phyloP scores from a whole-genome alignment of 2,113 vertebrate species.

The Anseranas semipalmata region DNA sequence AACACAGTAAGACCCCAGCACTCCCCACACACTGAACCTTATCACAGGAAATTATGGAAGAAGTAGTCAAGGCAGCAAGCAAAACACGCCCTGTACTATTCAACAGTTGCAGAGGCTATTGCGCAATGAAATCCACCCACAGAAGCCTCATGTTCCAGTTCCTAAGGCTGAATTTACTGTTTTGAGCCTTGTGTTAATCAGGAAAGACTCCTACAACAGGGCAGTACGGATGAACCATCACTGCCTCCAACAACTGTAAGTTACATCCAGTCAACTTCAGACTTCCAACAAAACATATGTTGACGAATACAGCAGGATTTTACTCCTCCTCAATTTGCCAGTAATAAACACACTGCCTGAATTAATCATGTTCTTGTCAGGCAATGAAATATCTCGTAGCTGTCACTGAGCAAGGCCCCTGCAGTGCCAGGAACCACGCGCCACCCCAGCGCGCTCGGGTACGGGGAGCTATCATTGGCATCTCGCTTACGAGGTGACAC shows the following conservation, averaged over 20 bases:
- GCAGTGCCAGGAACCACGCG: neutral
- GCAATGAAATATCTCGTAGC: neutral
- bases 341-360: slow-evolving; percentile 12
- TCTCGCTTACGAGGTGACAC: neutral
- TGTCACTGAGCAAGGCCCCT: neutral
- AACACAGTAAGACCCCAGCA: neutral
- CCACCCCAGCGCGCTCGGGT: neutral
- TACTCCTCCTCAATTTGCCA: slow-evolving; percentile 7
- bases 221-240: neutral
- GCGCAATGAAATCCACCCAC: neutral
- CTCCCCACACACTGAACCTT: neutral
- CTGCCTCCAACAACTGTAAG: neutral
- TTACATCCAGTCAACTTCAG: neutral
- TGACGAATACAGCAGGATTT: slow-evolving; percentile 1
- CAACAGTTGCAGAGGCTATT: neutral
- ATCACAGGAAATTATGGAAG: neutral
- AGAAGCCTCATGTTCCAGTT: neutral
- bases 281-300: neutral
- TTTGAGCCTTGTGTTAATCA: neutral
- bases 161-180: neutral
- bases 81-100: neutral
- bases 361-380: slow-evolving; percentile 36
- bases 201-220: neutral
- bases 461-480: neutral
- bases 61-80: neutral